Conservation (phyloP, 1,140 invertebrate genomes). For the Panulirus ornatus region DNA sequence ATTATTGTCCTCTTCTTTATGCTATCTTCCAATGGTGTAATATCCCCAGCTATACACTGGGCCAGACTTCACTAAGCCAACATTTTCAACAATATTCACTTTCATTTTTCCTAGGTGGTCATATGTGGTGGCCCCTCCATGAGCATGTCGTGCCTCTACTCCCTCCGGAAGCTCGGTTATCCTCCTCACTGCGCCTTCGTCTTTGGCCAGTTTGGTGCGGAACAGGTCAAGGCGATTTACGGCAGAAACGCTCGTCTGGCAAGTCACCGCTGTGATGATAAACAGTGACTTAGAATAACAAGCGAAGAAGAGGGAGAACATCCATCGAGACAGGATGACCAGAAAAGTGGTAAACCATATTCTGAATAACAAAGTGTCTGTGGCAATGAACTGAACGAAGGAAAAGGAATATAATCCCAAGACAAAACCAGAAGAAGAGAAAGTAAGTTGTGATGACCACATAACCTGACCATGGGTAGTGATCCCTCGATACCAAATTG, state of each 20-base stretch:
- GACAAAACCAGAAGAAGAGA: too few relatives aligned
- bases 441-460: too few relatives aligned
- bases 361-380: too few relatives aligned
- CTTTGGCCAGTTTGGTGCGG: slow-evolving; percentile 58
- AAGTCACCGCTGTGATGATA: slow-evolving; percentile 14
- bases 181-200: slow-evolving; percentile 26
- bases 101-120: slow-evolving; percentile 22
- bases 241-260: slow-evolving; percentile 45
- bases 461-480: too few relatives aligned
- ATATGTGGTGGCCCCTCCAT: slow-evolving; percentile 55
- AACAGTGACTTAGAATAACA: not conserved
- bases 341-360: too few relatives aligned
- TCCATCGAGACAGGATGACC: too few relatives aligned
- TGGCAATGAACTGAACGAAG: too few relatives aligned
- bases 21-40: too few relatives aligned
- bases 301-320: too few relatives aligned
- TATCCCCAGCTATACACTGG: not conserved
- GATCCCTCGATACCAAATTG: too few relatives aligned
- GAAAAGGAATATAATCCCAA: too few relatives aligned
- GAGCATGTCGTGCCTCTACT: slow-evolving; percentile 35
- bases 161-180: slow-evolving; percentile 32
- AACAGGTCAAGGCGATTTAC: slow-evolving; percentile 51
- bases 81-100: not conserved
- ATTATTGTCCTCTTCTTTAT: too few relatives aligned
- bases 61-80: not conserved